Evolutionary conservation across 2,113 vertebrate species (phyloP).

Genomic region (Fukomys damarensis): DNA sequence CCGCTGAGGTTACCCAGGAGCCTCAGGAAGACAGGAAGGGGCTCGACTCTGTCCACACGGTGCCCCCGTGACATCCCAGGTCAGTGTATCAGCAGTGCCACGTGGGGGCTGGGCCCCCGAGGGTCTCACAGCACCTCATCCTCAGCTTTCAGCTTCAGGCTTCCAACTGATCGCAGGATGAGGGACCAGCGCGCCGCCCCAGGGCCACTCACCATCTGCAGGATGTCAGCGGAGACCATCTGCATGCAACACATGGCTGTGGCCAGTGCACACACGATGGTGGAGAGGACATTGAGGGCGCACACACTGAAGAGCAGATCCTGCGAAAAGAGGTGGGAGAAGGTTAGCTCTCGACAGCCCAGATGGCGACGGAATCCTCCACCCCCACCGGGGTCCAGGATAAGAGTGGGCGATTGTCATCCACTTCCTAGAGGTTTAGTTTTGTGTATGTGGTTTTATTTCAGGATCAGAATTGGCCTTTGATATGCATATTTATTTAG

Average conservation of each 20-base stretch:
- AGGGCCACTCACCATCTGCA: constrained; percentile 96
- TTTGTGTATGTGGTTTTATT: background rate
- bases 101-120: background rate
- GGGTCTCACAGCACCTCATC: background rate
- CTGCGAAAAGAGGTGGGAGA: constrained; percentile 84
- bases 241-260: constrained; percentile 99
- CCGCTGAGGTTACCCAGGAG: background rate
- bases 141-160: background rate
- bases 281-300: constrained; percentile 98
- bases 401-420: constrained; percentile 23
- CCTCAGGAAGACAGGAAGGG: rapidly evolving
- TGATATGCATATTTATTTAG: background rate
- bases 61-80: background rate
- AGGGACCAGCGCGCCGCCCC: rapidly evolving
- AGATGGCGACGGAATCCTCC: constrained; percentile 36
- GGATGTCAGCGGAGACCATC: constrained; percentile 98
- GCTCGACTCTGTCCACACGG: no score
- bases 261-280: constrained; percentile 97
- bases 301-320: constrained; percentile 98
- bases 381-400: constrained; percentile 29
- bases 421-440: background rate
- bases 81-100: rapidly evolving
- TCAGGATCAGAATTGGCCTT: background rate
- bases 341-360: constrained; percentile 63
- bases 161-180: background rate